Base-by-base conservation (phyloP, 2,888 invertebrate species). In the Trisateles emortualis region DNA sequence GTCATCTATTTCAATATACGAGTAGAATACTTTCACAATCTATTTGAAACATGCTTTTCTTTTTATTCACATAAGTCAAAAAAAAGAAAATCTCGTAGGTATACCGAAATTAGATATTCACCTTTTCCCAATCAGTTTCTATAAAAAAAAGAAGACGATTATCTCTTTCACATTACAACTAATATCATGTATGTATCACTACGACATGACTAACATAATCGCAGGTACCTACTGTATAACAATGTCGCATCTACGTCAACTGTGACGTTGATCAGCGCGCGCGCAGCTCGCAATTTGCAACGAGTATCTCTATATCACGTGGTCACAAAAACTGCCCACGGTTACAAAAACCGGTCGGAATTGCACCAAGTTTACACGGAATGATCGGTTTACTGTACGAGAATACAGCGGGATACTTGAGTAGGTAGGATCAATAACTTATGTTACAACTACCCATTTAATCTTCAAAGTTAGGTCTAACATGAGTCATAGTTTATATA, bases 311-410 rank as follows among this genome's bases (percentile, higher is more conserved):
- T 1, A 50, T 39, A 69, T 63, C 58, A 54, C 45, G 49, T 44
- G 59, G 36, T 64, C 42, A 67, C 72, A 72, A 72, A 75, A 72
- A 74, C 57, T 52, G 47, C 42, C 57, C 52, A 57, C 58, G 41
- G 40, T 58, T 51, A 45, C 56, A 41, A 56, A 63, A 72, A 76
- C 75, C 74, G 71, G 75, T 75, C 56, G 46, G 39, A 24, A 52
- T 66, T 68, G 64, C 56, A 52, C 38, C 52, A 50, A 45, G 49
- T 13, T 17, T 11, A 41, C 41, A 40, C 48, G 22, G 5, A 13
- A 49, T 42, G 35, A 0, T 6, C 3, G 26, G 26, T 35, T 16
- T 38, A 24, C 24, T 22, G 41, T 47, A 39, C 13, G 8, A 24
- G 17, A 0, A 11, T 22, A 22, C 22, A n/a, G 19, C 8, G 16